Evolutionary conservation across 2,113 vertebrate genomes (phyloP), one percentile per base, ranked within the genome.

Genomic region (Percopsis transmontana): DNA sequence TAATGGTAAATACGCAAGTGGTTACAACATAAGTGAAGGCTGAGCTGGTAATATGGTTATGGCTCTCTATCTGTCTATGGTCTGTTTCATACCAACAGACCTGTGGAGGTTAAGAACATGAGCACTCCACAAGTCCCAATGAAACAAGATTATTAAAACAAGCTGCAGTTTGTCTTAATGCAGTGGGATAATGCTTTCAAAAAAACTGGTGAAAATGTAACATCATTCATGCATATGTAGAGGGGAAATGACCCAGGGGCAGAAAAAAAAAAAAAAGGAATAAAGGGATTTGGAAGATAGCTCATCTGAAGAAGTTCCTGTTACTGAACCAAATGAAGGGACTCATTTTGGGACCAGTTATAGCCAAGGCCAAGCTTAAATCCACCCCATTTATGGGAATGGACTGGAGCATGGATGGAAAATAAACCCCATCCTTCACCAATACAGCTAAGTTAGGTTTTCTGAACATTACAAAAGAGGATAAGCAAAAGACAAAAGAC

Each of bases 81-180:
- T 45, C 18, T 51, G n/a, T 58, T 55, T 19, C 45, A 7, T 47
- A 16, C 44, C 3, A 47, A 16, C 10, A 47, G 8, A 12, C 12
- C 40, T 41, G 12, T 12, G 40, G 40, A 7, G 40, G 66, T 77
- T 68, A 50, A 24, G 61, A 80, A 67, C 40, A 38, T 20, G 40
- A 48, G 38, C 42, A 54, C n/a, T n/a, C 77, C 62, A 85, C 85
- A 79, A 68, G 40, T 72, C 58, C 80, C 73, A n/a, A n/a, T n/a
- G n/a, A n/a, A 79, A 1, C 24, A 52, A n/a, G 10, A 58, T 66
- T 70, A 87, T 87, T 83, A 87, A 84, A 74, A 80, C 89, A 83
- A 85, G 78, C 67, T 27, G 2, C 16, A 20, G 81, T 79, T 87
- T 78, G 84, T 76, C 77, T 90, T 88, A 87, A 89, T 87, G 83